Evolutionary conservation across 2,797 vertebrate species (phyloP), one percentile per base, ranked within the genome.

Genomic region (Vultur gryphus): DNA sequence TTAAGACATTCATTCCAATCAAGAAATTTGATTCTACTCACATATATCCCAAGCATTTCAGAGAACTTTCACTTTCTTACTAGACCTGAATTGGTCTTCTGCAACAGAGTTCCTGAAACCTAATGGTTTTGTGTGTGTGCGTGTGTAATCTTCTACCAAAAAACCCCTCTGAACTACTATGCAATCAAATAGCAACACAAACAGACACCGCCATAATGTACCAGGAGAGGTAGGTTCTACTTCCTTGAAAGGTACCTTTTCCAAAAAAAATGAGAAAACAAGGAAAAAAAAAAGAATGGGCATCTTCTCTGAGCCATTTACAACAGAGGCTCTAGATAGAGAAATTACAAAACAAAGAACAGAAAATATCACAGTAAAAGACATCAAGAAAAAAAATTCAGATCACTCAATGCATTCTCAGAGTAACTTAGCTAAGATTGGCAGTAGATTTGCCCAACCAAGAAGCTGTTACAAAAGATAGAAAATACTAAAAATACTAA

Each of bases 21-120:
- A 89, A 96, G 84, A 93, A 87, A 91, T 54, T 43, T 64, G 70
- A 90, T 79, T 92, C 57, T 78, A 88, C 66, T 92, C 46, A 83
- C 48, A 80, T 13, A 58, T 13, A 91, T 46, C 10, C 37, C 61
- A 31, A 92, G 39, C 39, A 72, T 75, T 94, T 91, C 54, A 79
- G 69, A 67, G 18, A 84, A 41, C 11, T 51, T 90, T 84, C 26
- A n/a, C 23, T 57, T 93, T 84, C 54, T 43, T 58, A 28, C 55
- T 65, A 84, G 48, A 70, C 31, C 9, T 33, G 28, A 66, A 41
- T 1, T 59, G n/a, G 69, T 62, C 52, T 75, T 78, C 67, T 76
- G 43, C 79, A 87, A 85, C 29, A 92, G n/a, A 69, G 77, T 19
- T 91, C 35, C 78, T 58, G 25, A 93, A 71, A 82, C 25, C 41